These are phyloP conservation scores for Zoanthus sansibaricus DNA, from an alignment of 92 coral and sea anemone species.

Conservation along the genomic window DNA sequence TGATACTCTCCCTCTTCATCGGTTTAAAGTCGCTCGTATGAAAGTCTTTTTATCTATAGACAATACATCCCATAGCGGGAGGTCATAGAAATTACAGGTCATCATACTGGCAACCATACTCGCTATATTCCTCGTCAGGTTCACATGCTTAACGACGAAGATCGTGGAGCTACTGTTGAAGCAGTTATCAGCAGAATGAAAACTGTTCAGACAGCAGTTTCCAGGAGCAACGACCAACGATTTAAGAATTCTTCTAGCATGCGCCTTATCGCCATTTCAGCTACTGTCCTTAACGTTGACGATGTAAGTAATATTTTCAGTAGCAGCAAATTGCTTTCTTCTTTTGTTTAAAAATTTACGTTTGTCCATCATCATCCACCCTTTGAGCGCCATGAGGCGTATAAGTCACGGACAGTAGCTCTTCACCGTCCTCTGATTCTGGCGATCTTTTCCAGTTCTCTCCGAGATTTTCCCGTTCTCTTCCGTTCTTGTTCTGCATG, in stretches of 20 bases:
- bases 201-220: conserved; percentile 90
- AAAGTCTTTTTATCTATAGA: too few species aligned
- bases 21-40: too few species aligned
- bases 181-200: conserved; percentile 99
- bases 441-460: too few species aligned
- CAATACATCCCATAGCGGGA: too few species aligned
- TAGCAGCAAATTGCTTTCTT: neutral
- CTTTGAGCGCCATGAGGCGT: too few species aligned
- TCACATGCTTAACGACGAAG: conserved; percentile 90
- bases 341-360: neutral
- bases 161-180: conserved; percentile 96
- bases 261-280: conserved; percentile 95
- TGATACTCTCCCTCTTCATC: neutral
- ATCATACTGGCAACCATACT: neutral
- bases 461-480: too few species aligned
- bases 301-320: conserved; percentile 75
- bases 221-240: conserved; percentile 66
- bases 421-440: too few species aligned
- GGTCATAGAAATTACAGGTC: too few species aligned
- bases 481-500: too few species aligned
- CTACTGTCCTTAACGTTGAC: conserved; percentile 94
- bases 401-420: too few species aligned
- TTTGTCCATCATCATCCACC: too few species aligned
- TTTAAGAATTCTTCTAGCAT: conserved; percentile 55
- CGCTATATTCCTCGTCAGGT: conserved; percentile 58